These are phyloP conservation scores for Acanthosoma haemorrhoidale DNA, from an alignment of 2,888 invertebrate species.

Conservation along the genomic window DNA sequence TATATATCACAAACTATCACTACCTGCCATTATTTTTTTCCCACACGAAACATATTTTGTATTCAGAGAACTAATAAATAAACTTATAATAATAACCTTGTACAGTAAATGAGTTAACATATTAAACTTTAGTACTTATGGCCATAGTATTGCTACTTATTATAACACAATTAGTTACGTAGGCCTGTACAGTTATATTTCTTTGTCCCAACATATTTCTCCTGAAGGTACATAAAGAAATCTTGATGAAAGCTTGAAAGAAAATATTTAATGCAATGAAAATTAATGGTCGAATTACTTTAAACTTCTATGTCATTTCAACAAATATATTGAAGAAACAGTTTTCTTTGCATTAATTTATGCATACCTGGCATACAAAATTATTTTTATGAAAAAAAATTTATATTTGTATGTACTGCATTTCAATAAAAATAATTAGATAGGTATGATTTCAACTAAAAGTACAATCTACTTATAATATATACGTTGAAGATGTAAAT, in stretches of 20 bases:
- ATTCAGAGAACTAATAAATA: conserved; percentile 17
- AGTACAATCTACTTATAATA: neutral
- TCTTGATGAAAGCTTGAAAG: conserved; percentile 23
- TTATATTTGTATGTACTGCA: neutral
- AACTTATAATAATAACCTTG: neutral
- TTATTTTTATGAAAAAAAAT: no score
- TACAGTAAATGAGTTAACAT: conserved; percentile 5
- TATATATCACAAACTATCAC: conserved; percentile 16
- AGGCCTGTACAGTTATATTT: conserved; percentile 16
- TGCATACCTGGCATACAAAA: no score
- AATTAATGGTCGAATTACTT: neutral
- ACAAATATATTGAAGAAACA: no score
- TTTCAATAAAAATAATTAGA: no score
- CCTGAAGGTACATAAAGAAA: neutral
- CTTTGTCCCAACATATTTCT: conserved; percentile 16
- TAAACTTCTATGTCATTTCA: neutral
- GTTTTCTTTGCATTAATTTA: no score
- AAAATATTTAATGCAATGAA: conserved; percentile 25
- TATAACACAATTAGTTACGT: conserved; percentile 15
- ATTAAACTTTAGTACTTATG: conserved; percentile 15
- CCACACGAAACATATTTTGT: conserved; percentile 20
- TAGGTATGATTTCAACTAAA: neutral
- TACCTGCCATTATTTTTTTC: conserved; percentile 21
- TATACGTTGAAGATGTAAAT: neutral
- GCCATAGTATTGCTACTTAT: conserved; percentile 24